Evolutionary conservation across 1,140 invertebrate species (phyloP), one percentile per base, ranked within the genome.

Genomic region (Polyergus mexicanus): DNA sequence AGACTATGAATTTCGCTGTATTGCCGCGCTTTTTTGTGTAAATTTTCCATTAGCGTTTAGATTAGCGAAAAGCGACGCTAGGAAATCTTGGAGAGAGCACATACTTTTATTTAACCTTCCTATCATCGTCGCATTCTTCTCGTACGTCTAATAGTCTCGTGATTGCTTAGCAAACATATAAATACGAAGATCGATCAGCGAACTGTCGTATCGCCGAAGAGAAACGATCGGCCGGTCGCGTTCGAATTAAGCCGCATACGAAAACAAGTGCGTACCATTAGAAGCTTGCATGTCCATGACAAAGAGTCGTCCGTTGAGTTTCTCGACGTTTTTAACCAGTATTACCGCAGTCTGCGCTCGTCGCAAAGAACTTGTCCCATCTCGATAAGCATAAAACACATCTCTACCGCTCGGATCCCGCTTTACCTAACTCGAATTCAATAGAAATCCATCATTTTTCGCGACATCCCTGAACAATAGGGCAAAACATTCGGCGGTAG

Each of bases 241-340:
- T 51, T 47, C 38, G 58, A 74, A 86, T 83, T 56, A 74, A 69
- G 85, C 81, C 84, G 60, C 85, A 87, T 88, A 88, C 65, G 87
- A 90, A 92, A 92, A 84, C 87, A 90, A 84, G 84, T 92, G 93
- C 94, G 90, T 94, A 95, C 94, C 95, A 93, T 95, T 95, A 87
- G 95, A 93, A 85, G 95, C 94, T 92, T 95, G 94, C 95, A 95
- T 95, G 86, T 95, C 94, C 94, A 95, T 95, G 93, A 93, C 93
- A 93, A 93, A 93, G 92, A 86, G 88, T 84, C 86, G 83, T 56
- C 63, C 76, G 60, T 63, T 22, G 86, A 58, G 80, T 86, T 84
- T 80, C 72, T 86, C 88, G 74, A 84, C 68, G 88, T 84, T 92
- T 92, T 91, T 22, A 90, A 85, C 86, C 80, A 74, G 54, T 93